These are phyloP conservation scores for Oasisia sp. DNA, from an alignment of 2,888 invertebrate genomes.

Conservation along the genomic window DNA sequence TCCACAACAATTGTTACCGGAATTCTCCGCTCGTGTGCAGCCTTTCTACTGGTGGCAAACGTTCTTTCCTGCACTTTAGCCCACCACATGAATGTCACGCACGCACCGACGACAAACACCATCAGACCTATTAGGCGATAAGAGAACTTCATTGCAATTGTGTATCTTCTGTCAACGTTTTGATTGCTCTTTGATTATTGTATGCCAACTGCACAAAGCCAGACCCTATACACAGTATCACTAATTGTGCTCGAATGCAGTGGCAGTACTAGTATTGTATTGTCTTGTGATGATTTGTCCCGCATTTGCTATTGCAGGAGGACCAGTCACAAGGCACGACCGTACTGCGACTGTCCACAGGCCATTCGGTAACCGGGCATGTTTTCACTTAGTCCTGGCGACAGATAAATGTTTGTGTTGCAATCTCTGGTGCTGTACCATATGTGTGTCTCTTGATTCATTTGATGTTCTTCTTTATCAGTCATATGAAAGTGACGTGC, in stretches of 20 bases:
- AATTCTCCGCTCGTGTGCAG: not conserved
- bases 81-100: constrained; percentile 30
- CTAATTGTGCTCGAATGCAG: no score
- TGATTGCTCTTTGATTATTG: not conserved
- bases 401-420: not conserved
- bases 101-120: constrained; percentile 18
- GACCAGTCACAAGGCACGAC: no score
- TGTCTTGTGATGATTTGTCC: no score
- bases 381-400: no score
- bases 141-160: constrained; percentile 39
- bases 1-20: not conserved
- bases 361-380: no score
- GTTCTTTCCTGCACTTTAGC: constrained; percentile 17
- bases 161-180: not conserved
- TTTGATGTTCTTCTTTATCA: not conserved
- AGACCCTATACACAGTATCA: no score
- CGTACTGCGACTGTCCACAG: no score
- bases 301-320: no score
- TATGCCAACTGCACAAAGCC: not conserved
- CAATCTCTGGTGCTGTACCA: not conserved
- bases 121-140: constrained; percentile 29
- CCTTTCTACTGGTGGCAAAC: not conserved
- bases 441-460: not conserved
- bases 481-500: not conserved
- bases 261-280: no score